Evolutionary conservation across 1,140 invertebrate species (phyloP).

Genomic region (Ylistrum balloti): DNA sequence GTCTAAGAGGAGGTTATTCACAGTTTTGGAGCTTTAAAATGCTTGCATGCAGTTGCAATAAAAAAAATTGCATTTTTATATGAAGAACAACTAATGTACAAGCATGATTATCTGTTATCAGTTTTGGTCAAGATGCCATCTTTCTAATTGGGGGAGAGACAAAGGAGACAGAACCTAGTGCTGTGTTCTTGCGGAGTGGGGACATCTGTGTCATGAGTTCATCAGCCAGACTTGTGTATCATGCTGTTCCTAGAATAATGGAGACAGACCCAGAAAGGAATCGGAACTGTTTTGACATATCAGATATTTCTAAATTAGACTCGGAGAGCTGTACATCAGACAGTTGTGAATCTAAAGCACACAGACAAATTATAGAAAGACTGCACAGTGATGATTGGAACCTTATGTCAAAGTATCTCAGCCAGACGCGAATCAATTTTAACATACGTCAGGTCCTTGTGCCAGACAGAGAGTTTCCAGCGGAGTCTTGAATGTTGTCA

Average conservation of each 20-base stretch:
- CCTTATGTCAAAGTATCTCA: slow-evolving; percentile 70
- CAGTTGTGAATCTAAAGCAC: slow-evolving; percentile 40
- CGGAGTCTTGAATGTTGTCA: not conserved
- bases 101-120: slow-evolving; percentile 60
- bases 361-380: slow-evolving; percentile 51
- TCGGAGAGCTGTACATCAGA: not conserved
- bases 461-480: slow-evolving; percentile 67
- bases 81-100: too few relatives aligned
- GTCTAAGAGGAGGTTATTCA: not conserved
- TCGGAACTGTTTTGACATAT: not conserved
- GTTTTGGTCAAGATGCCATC: slow-evolving; percentile 80
- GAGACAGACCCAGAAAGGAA: slow-evolving; percentile 47
- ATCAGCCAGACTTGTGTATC: slow-evolving; percentile 75
- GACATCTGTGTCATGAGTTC: slow-evolving; percentile 80
- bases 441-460: slow-evolving; percentile 79
- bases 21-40: too few relatives aligned
- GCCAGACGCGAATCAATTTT: slow-evolving; percentile 75
- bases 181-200: slow-evolving; percentile 77
- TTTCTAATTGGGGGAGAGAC: slow-evolving; percentile 79
- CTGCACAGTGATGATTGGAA: slow-evolving; percentile 56
- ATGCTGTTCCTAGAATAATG: slow-evolving; percentile 79
- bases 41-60: not conserved
- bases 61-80: not conserved
- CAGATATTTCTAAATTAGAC: not conserved
- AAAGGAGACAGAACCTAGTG: slow-evolving; percentile 74